These are phyloP conservation scores for Xenopus laevis DNA, from an alignment of 2,113 vertebrate species.

Conservation along the genomic window DNA sequence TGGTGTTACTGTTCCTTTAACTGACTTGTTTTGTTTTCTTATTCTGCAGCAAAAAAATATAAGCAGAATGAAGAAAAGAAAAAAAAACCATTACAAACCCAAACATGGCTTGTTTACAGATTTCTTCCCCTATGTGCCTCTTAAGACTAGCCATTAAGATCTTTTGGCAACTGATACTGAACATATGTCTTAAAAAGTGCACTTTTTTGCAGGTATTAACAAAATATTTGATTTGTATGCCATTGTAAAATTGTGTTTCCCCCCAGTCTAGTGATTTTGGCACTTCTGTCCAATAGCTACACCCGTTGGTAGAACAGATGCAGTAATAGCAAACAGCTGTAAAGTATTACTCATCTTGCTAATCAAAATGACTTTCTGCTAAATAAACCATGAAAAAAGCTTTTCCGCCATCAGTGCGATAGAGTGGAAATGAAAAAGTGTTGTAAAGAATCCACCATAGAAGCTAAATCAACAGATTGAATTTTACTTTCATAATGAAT, in stretches of 20 bases:
- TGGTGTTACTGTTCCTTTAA: too few species aligned
- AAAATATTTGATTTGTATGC: background rate
- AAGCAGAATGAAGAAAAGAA: too few species aligned
- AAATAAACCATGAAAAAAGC: slow-evolving; percentile 99
- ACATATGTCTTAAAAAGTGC: background rate
- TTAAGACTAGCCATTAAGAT: background rate
- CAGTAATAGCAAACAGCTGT: slow-evolving; percentile 87
- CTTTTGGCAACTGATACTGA: background rate
- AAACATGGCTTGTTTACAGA: too few species aligned
- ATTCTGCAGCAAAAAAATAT: too few species aligned
- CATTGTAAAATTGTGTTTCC: slow-evolving; percentile 30
- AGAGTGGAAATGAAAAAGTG: slow-evolving; percentile 75
- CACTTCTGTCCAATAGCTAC: slow-evolving; percentile 67
- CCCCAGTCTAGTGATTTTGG: slow-evolving; percentile 55
- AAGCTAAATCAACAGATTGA: slow-evolving; percentile 86
- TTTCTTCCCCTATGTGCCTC: too few species aligned
- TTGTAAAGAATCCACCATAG: slow-evolving; percentile 64
- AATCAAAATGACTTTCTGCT: slow-evolving; percentile 96
- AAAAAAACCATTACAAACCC: too few species aligned
- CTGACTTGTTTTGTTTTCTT: too few species aligned
- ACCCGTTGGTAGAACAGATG: slow-evolving; percentile 80
- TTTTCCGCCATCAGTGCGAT: slow-evolving; percentile 82
- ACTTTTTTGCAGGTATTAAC: background rate
- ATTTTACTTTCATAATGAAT: slow-evolving; percentile 65
- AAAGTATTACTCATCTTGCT: slow-evolving; percentile 87